Conservation (phyloP, 1,140 invertebrate species). For the Drosophila tropicalis region DNA sequence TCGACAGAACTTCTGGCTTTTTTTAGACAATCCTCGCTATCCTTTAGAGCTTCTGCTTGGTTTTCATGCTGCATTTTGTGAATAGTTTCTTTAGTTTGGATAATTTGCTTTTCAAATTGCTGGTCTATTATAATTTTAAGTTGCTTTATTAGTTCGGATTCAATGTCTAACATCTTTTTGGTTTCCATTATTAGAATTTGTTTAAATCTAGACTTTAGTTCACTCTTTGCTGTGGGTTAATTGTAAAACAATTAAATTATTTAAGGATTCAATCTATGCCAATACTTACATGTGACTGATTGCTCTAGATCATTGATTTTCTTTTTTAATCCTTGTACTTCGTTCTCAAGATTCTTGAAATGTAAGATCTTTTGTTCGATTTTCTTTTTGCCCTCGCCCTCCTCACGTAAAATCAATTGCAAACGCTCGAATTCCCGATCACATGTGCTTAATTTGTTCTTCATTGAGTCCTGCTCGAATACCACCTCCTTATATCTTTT, state of each 20-base stretch:
- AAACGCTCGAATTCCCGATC: conserved; percentile 60
- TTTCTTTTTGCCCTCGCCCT: conserved; percentile 45
- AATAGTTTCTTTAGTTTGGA: conserved; percentile 24
- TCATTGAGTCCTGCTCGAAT: conserved; percentile 42
- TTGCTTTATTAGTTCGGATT: conserved; percentile 22
- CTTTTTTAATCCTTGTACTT: conserved; percentile 31
- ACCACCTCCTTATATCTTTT: conserved; percentile 31
- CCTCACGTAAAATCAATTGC: conserved; percentile 36
- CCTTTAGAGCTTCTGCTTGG: conserved; percentile 44
- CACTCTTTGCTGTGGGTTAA: conserved; percentile 55
- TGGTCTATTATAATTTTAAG: neutral
- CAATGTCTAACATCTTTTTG: conserved; percentile 26
- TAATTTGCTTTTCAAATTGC: conserved; percentile 13
- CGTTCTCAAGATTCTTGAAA: conserved; percentile 42
- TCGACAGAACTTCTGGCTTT: conserved; percentile 36
- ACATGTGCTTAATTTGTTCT: conserved; percentile 41
- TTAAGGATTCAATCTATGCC: neutral
- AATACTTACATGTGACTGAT: conserved; percentile 29
- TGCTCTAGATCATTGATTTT: conserved; percentile 24
- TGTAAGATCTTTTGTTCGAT: conserved; percentile 55
- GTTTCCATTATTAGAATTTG: conserved; percentile 24
- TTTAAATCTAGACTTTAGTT: conserved; percentile 83
- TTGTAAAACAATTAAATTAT: neutral
- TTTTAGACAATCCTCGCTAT: conserved; percentile 42
- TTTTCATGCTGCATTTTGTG: conserved; percentile 51